phyloP scores from a whole-genome alignment of 2,888 invertebrate genomes.

The Agrochola lota region DNA sequence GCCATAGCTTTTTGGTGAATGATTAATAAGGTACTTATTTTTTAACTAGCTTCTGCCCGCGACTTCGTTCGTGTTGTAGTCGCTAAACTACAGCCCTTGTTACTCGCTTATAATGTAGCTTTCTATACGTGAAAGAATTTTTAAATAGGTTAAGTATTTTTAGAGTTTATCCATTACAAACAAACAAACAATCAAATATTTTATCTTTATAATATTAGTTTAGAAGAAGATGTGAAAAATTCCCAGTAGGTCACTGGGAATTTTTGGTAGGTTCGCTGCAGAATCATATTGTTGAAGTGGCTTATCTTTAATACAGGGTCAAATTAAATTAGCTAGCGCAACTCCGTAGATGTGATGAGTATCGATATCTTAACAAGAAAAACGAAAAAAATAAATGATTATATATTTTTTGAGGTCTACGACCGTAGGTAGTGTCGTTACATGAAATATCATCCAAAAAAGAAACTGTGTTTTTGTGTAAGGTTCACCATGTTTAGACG shows the following conservation, averaged over 20 bases:
- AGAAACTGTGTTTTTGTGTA: neutral
- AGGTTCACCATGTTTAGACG: neutral
- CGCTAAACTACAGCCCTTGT: too few species aligned
- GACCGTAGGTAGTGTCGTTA: neutral
- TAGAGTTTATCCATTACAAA: too few species aligned
- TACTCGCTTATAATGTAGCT: too few species aligned
- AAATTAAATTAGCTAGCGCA: neutral
- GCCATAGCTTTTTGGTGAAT: slow-evolving; percentile 26
- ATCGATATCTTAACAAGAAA: neutral
- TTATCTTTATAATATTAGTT: too few species aligned
- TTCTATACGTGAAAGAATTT: too few species aligned
- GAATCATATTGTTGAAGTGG: neutral
- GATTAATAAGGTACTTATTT: neutral
- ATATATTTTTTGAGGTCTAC: neutral
- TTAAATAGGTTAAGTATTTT: too few species aligned
- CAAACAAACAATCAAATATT: too few species aligned
- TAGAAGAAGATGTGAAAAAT: too few species aligned
- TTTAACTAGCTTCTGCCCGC: too few species aligned
- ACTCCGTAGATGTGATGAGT: neutral
- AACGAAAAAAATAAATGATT: neutral
- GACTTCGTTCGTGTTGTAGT: too few species aligned
- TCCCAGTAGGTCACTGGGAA: too few species aligned
- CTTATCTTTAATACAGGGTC: neutral
- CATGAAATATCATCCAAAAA: neutral
- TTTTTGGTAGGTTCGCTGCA: neutral